Base-by-base conservation (phyloP, 2,888 invertebrate genomes). In the Acholoe squamosa region DNA sequence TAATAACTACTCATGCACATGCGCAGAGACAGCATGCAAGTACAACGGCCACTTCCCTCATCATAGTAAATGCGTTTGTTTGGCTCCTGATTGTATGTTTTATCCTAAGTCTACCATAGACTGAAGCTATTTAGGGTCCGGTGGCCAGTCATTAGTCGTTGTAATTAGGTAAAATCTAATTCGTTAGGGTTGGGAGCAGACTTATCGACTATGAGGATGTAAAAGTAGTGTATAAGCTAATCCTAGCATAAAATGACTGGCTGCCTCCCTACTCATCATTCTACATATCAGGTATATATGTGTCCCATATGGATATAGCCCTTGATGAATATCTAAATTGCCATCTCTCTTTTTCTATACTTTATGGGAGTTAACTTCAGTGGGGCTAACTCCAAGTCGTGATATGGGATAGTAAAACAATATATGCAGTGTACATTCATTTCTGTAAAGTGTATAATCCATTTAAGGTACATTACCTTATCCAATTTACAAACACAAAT, bases 111-210 rank as follows among this genome's bases (percentile, higher is more conserved):
- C 22, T 10, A 12, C 61, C 61, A n/a, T 61, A 61, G n/a, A 7
- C n/a, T 19, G 19, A n/a, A 28, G 31, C 25, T 28, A 71, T 71
- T 71, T 28, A 28, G 28, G 71, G 3, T 14, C 28, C 3, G 31
- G 71, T 0, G 28, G 14, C 5, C 7, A 14, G 71, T 71, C 71
- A 71, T 71, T 71, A 71, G 28, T 71, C n/a, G 71, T 28, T 28
- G 71, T 71, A 71, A 71, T 71, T 71, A 71, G 71, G n/a, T 71
- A 28, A 71, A 71, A 71, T 71, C 71, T n/a, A 71, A 71, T 71
- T 71, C 71, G 25, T 71, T 71, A 71, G 31, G 71, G 28, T 28
- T 28, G 31, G 71, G 71, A 71, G 71, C 19, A 0, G 71, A 25
- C 71, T 28, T 71, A 28, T 71, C 71, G 71, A 28, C 28, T 7